phyloP scores from a whole-genome alignment of 1,140 invertebrate species.

The Lepidurus packardi region DNA sequence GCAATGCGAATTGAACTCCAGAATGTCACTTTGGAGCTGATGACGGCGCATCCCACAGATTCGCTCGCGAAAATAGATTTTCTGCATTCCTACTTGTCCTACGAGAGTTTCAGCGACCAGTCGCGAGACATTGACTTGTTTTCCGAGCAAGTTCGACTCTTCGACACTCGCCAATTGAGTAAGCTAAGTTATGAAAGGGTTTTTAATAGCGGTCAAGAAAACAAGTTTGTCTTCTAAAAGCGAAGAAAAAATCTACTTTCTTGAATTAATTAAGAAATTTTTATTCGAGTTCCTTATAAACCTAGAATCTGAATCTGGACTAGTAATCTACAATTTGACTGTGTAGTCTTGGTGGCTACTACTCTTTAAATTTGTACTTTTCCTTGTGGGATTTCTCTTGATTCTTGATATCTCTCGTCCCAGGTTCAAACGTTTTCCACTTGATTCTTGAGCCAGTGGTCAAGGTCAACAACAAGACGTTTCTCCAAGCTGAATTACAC shows the following conservation, averaged over 20 bases:
- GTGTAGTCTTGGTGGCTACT: background rate
- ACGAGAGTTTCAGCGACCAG: conserved; percentile 78
- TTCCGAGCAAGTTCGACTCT: conserved; percentile 82
- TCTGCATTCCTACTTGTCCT: conserved; percentile 76
- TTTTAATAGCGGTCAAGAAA: too few relatives aligned
- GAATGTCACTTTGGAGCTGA: conserved; percentile 75
- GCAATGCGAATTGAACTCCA: conserved; percentile 76
- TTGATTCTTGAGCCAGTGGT: conserved; percentile 72
- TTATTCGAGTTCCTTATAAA: too few relatives aligned
- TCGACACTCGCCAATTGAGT: conserved; percentile 65
- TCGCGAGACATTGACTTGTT: conserved; percentile 88
- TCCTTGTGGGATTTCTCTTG: background rate
- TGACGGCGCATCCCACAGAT: conserved; percentile 46
- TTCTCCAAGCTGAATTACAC: conserved; percentile 79
- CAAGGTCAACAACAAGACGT: conserved; percentile 48
- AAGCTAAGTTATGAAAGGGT: conserved; percentile 27
- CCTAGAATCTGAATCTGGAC: too few relatives aligned
- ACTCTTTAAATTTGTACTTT: background rate
- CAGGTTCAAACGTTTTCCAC: conserved; percentile 74
- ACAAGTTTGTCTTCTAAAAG: too few relatives aligned
- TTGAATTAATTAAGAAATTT: too few relatives aligned
- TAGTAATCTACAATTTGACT: too few relatives aligned
- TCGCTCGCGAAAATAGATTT: conserved; percentile 84
- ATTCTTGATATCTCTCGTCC: background rate
- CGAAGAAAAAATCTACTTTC: too few relatives aligned